Evolutionary conservation across 2,797 vertebrate species (phyloP).

Genomic region (Myioborus melanocephalus): DNA sequence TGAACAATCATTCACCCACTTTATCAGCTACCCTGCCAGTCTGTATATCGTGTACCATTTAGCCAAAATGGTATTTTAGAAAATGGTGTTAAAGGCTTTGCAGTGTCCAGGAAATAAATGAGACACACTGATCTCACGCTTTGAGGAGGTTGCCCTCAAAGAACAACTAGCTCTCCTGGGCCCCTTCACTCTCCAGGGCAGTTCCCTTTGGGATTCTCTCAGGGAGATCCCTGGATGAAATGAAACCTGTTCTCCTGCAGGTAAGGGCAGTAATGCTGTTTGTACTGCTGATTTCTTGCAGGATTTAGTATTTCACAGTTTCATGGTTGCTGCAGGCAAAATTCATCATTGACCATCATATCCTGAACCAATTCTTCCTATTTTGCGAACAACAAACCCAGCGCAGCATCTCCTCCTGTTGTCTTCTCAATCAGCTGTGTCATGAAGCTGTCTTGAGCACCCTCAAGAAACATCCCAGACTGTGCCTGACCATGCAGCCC

Average conservation of each 20-base stretch:
- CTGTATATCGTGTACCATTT: too few relatives aligned
- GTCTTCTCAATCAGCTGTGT: neutral
- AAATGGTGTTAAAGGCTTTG: neutral
- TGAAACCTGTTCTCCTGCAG: neutral
- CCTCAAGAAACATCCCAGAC: neutral
- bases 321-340: neutral
- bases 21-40: neutral
- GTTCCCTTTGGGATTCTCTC: neutral
- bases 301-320: neutral
- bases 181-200: neutral
- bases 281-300: neutral
- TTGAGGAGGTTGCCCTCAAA: neutral
- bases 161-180: neutral
- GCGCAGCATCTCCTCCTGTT: neutral
- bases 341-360: neutral
- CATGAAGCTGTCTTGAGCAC: neutral
- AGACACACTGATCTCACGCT: neutral
- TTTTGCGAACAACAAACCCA: neutral
- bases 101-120: neutral
- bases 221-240: neutral
- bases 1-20: neutral
- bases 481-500: neutral
- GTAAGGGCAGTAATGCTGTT: neutral
- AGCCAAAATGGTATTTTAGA: neutral
- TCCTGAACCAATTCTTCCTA: neutral